A percentile compares a stretch with the other conserved stretches of the same genome.
phyloP scores from a whole-genome alignment of 2,797 vertebrate genomes.

The Muraenolepis orangiensis region DNA sequence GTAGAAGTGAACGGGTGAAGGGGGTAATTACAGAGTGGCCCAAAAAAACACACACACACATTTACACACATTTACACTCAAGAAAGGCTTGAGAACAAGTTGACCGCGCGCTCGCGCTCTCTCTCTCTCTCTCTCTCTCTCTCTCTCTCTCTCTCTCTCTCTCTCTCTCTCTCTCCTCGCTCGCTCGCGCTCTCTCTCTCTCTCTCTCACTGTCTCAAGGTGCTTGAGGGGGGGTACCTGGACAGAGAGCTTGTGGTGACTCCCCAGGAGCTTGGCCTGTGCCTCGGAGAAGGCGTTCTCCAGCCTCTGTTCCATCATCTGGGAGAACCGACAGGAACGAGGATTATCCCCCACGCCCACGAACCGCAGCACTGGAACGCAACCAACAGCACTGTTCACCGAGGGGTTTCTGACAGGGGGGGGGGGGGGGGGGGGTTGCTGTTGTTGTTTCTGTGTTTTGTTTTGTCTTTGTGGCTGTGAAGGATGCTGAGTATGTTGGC shows the following conservation, averaged over 20 bases:
- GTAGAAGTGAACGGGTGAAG: background rate
- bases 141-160: too few relatives aligned
- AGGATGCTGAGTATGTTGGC: background rate
- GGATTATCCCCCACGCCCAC: slow-evolving; percentile 87
- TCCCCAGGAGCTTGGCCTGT: slow-evolving; percentile 81
- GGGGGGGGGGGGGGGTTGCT: background rate
- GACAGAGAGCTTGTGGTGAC: slow-evolving; percentile 81
- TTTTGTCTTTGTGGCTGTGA: background rate
- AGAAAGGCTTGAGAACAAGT: too few relatives aligned
- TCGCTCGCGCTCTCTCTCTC: too few relatives aligned
- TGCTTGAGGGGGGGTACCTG: slow-evolving; percentile 74
- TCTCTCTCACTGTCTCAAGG: background rate
- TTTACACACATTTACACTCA: too few relatives aligned
- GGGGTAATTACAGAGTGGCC: background rate
- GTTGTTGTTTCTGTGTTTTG: background rate
- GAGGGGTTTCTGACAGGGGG: background rate
- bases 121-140: too few relatives aligned
- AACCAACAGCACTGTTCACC: background rate
- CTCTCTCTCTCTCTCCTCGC: too few relatives aligned
- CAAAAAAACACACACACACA: slow-evolving; percentile 14
- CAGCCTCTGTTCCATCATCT: slow-evolving; percentile 92
- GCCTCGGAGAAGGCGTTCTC: slow-evolving; percentile 92
- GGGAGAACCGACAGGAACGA: slow-evolving; percentile 89
- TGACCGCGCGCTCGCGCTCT: too few relatives aligned
- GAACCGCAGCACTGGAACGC: slow-evolving; percentile 88